Evolutionary conservation across 2,113 vertebrate species (phyloP), one percentile per base, ranked within the genome.

Genomic region (Chaetura pelagica): DNA sequence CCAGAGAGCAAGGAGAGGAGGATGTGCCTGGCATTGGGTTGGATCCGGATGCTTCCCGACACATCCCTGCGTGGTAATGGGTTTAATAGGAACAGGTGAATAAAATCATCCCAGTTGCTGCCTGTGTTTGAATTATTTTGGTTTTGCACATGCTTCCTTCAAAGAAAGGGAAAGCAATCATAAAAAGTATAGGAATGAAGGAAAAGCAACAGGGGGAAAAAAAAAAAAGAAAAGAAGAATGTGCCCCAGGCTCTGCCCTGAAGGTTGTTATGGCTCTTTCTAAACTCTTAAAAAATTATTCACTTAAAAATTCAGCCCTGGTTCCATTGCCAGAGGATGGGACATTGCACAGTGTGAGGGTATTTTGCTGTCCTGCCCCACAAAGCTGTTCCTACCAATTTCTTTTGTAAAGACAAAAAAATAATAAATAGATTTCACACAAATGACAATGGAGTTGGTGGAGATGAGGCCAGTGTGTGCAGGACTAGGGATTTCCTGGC

Each of bases 401-500:
- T 10, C 5, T 52, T 72, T 32, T 34, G 29, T 2, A 13, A 4
- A 7, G 9, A 13, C 26, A 29, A 40, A n/a, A 23, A 9, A 12
- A 10, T 24, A 30, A 34, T 23, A 19, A 23, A 40, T 29, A 27
- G 27, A 18, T 38, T 51, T 27, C 9, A 5, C 35, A 32, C 26
- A 14, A 13, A 21, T 3, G 58, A 40, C 75, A 35, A 51, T 29
- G 4, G 89, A 16, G 34, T 16, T 20, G 1, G 6, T 6, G 81
- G 81, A 78, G 81, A 46, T 46, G 54, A 2, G 2, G 66, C 17
- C 59, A 3, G 18, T 23, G 62, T 51, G 16, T 57, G 75, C 54
- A 58, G 90, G 71, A 59, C 55, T 44, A 4, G 61, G 90, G 71
- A 67, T 77, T 86, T 92, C 86, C 76, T 78, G 90, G 81, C 90